A percentile compares a stretch with the other conserved stretches of the same genome.
phyloP scores from a whole-genome alignment of 2,113 vertebrate species.

The Felis catus region DNA sequence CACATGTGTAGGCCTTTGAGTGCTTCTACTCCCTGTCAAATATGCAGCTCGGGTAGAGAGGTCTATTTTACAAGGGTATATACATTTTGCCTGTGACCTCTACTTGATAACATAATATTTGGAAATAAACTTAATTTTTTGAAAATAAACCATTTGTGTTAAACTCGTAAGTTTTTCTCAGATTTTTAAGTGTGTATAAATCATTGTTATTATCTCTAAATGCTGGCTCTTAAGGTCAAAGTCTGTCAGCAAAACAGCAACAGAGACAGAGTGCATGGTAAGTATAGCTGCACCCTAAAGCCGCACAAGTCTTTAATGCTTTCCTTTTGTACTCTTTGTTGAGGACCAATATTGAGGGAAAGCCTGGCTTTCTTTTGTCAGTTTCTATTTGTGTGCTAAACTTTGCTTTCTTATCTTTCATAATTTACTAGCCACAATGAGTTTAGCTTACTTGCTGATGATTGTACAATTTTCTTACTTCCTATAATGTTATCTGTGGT shows the following conservation, averaged over 20 bases:
- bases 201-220: not conserved
- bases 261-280: not conserved
- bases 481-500: slow-evolving; percentile 66
- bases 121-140: slow-evolving; percentile 26
- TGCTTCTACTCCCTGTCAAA: not conserved
- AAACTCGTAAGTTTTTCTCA: not conserved
- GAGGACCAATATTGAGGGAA: slow-evolving; percentile 6
- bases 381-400: slow-evolving; percentile 58
- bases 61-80: not conserved
- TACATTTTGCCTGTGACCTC: not conserved
- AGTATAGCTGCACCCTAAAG: not conserved
- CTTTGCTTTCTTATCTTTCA: slow-evolving; percentile 57
- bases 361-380: slow-evolving; percentile 52
- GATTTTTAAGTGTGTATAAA: not conserved
- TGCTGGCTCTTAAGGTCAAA: not conserved
- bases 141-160: not conserved
- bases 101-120: not conserved
- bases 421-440: slow-evolving; percentile 55
- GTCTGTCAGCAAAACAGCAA: not conserved
- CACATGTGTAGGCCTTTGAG: not conserved
- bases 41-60: not conserved
- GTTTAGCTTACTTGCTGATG: slow-evolving; percentile 70
- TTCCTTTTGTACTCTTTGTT: not conserved
- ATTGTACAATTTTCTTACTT: slow-evolving; percentile 66
- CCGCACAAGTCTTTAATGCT: not conserved